phyloP scores from a whole-genome alignment of 1,140 invertebrate genomes.

The Drosophila varians region DNA sequence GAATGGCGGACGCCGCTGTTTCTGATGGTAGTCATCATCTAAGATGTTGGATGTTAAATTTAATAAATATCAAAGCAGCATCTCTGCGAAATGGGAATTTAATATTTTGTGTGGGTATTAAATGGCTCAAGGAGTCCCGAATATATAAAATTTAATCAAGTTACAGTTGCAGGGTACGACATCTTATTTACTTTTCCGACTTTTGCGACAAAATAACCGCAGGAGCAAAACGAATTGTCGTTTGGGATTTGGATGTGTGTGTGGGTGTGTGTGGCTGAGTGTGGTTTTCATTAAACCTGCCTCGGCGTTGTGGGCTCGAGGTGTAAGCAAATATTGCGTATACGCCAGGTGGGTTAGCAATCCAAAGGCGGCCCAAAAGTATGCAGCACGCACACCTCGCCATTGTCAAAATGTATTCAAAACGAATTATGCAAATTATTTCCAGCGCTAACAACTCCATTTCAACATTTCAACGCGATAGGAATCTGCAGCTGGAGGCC shows the following conservation, averaged over 20 bases:
- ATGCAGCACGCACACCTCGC: conserved; percentile 20
- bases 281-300: conserved; percentile 1
- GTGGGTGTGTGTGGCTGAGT: too few species aligned
- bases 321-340: conserved; percentile 22
- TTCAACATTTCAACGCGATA: conserved; percentile 57
- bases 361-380: conserved; percentile 22
- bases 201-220: neutral
- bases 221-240: conserved; percentile 3
- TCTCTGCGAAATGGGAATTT: conserved; percentile 37
- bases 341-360: conserved; percentile 13
- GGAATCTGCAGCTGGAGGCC: conserved; percentile 42
- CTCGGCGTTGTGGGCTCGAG: neutral
- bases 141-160: conserved; percentile 27
- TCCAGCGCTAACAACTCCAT: conserved; percentile 65
- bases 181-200: conserved; percentile 28
- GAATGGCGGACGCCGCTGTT: neutral
- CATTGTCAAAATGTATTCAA: conserved; percentile 50
- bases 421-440: conserved; percentile 76
- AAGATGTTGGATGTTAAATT: conserved; percentile 55
- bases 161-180: conserved; percentile 11
- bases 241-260: neutral
- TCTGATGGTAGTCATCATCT: conserved; percentile 6
- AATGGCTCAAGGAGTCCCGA: conserved; percentile 22
- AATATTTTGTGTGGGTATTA: conserved; percentile 45
- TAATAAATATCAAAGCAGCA: conserved; percentile 65